Evolutionary conservation across 2,113 vertebrate genomes (phyloP).

Genomic region (Carassius carassius): DNA sequence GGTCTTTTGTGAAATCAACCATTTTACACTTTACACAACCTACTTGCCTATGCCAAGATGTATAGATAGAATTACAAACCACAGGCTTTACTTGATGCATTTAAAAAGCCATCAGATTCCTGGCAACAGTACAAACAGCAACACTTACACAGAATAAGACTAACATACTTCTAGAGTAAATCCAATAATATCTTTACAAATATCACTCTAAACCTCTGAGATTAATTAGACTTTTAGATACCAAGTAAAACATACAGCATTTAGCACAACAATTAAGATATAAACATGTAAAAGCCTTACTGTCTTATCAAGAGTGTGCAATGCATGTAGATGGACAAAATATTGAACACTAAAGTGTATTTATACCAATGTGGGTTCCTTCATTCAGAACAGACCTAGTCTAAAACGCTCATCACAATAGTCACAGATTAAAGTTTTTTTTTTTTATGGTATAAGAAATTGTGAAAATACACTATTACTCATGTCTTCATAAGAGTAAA

Average conservation of each 20-base stretch:
- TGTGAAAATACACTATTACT: no score
- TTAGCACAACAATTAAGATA: background rate
- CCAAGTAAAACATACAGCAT: background rate
- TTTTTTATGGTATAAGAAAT: background rate
- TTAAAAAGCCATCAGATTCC: background rate
- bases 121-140: constrained; percentile 12
- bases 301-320: background rate
- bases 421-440: background rate
- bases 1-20: constrained; percentile 15
- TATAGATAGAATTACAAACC: constrained; percentile 21
- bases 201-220: background rate
- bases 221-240: background rate
- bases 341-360: background rate
- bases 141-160: background rate
- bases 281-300: background rate
- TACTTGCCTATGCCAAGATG: background rate
- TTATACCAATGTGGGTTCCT: background rate
- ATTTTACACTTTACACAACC: background rate
- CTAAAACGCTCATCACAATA: background rate
- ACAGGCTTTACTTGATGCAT: background rate
- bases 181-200: constrained; percentile 2
- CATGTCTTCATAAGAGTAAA: background rate
- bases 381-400: background rate
- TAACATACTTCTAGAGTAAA: background rate
- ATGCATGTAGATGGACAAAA: background rate